Evolutionary conservation across 2,797 vertebrate species (phyloP), one percentile per base, ranked within the genome.

Genomic region (Sebastes vulpes): DNA sequence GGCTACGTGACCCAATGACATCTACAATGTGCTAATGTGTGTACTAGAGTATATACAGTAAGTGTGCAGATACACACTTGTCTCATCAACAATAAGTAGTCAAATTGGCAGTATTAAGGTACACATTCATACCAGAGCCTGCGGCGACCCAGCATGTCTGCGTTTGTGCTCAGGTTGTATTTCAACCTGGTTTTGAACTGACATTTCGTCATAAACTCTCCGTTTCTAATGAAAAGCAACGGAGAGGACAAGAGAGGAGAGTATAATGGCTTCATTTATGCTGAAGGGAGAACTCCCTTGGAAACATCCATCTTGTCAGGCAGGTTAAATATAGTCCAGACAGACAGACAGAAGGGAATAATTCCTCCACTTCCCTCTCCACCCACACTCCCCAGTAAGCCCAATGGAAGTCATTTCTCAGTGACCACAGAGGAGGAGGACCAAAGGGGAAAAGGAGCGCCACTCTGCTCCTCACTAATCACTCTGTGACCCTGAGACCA

Each of bases 261-360:
- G 77, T 59, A 93, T 85, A 93, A 93, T 83, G 80, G 85, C 86
- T 93, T 89, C 90, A 91, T 93, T 93, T 91, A 92, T 91, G 86
- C 72, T 67, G 79, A 75, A 78, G 77, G 83, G 72, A 85, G 87
- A 82, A 83, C 61, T 90, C 83, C 84, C 88, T 80, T 71, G 72
- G 82, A 89, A 77, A 84, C 84, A 93, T 94, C 87, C 85, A 89
- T 93, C 88, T 92, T 88, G 86, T 90, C 91, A 75, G 75, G 78
- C 85, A 86, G 89, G 87, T 92, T 95, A 95, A 95, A 95, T 92
- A 92, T 92, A 93, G 90, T 82, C 89, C 91, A 92, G 92, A 92
- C 90, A 93, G 89, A 92, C 81, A 85, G 70, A 88, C 83, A 84
- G 84, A 86, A 76, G 85, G 90, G 89, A 92, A 93, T 94, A 75